A percentile compares a stretch with the other conserved stretches of the same genome.
phyloP scores from a whole-genome alignment of 2,113 vertebrate species.

The Cyanoderma ruficeps region DNA sequence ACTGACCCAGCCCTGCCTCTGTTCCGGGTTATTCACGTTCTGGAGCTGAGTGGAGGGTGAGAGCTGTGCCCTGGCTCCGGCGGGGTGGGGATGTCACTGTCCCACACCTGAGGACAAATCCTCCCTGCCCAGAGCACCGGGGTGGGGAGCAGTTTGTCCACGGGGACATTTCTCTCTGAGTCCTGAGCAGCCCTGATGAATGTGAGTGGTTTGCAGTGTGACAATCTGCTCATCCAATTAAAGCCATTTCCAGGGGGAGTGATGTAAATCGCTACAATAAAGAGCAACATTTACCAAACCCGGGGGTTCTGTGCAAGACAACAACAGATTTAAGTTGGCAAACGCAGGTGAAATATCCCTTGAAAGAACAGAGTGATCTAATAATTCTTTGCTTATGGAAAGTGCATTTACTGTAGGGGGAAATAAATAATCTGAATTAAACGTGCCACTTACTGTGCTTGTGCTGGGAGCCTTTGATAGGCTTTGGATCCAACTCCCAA shows the following conservation, averaged over 20 bases:
- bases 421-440: background rate
- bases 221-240: background rate
- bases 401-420: accelerated
- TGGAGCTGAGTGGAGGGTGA: background rate
- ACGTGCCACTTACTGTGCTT: background rate
- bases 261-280: background rate
- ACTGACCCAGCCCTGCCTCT: accelerated
- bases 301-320: background rate
- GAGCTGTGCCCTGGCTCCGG: background rate
- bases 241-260: background rate
- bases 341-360: background rate
- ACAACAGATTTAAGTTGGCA: background rate
- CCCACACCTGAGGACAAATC: accelerated
- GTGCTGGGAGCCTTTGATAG: background rate
- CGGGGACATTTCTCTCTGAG: background rate
- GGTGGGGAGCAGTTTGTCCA: background rate
- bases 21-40: accelerated
- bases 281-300: background rate
- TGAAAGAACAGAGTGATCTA: background rate
- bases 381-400: background rate
- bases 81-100: background rate
- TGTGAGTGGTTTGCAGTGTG: accelerated
- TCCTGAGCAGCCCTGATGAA: background rate
- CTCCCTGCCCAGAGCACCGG: background rate
- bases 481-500: background rate